Evolutionary conservation across 92 coral and sea anemone genomes (phyloP), one percentile per base, ranked within the genome.

Genomic region (Porites cylindrica): DNA sequence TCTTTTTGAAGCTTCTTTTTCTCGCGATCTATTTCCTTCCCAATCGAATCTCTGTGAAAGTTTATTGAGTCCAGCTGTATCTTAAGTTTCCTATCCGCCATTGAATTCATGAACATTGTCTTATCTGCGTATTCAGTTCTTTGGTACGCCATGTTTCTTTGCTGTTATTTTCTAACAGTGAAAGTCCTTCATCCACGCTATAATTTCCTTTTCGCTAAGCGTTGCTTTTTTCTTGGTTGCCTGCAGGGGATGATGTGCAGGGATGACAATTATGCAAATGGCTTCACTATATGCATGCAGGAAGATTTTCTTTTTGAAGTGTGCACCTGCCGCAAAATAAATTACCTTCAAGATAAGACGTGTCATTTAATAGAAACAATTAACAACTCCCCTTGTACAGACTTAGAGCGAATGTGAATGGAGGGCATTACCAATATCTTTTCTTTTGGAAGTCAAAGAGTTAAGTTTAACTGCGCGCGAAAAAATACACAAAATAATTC

Each of bases 91-190:
- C 98, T 88, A 63, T 95, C 96, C 56, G 96, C 96, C 75, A 93
- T 78, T 17, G 98, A 95, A 78, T 95, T 95, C 94, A 91, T 88
- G 18, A 95, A 91, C 67, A 95, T 76, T 11, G 98, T 95, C 79
- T 95, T 95, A 65, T 95, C 98, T 26, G 98, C 96, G 72, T 95
- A 95, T 63, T 95, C 98, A 8, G 98, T 91, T 18, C 98, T 76
- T 67, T 95, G 98, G 84, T 95, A 95, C 60, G 98, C 96, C 98
- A 95, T 95, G 6, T 76, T 92, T 14, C 19, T 56, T 56, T 56
- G 61, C 16, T 10, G 11, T 56, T 56, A 10, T 56, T 66, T 38
- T 60, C 81, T 65, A 75, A 73, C 73, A 50, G 72, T 60, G 81
- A 17, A 76, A 64, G 21, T 80, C 24, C 24, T 18, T 11, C 54